A percentile compares a stretch with the other conserved stretches of the same genome.
These are phyloP conservation scores for Tautogolabrus adspersus DNA, from an alignment of 2,113 vertebrate species.

Conservation along the genomic window DNA sequence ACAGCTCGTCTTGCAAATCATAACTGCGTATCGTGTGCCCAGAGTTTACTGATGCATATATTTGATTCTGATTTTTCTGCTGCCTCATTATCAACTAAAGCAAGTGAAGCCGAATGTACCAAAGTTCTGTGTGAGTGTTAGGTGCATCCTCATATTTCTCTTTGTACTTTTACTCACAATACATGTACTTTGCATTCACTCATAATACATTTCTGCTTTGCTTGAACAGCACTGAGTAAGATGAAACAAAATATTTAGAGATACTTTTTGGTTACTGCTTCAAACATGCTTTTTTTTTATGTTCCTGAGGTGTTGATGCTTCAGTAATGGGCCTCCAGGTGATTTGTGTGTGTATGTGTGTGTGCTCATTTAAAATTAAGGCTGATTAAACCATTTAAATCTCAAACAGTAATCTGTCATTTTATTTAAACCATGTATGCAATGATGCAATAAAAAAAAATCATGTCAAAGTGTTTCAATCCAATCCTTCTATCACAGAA, in stretches of 20 bases:
- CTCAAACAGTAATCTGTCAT: constrained; percentile 33
- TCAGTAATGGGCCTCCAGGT: constrained; percentile 50
- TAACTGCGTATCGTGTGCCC: constrained; percentile 53
- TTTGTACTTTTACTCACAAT: constrained; percentile 43
- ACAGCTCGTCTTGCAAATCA: constrained; percentile 53
- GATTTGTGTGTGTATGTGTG: constrained; percentile 49
- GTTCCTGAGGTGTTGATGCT: constrained; percentile 45
- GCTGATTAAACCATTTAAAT: constrained; percentile 70
- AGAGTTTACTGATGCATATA: constrained; percentile 59
- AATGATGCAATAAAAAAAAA: constrained; percentile 23
- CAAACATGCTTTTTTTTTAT: constrained; percentile 46
- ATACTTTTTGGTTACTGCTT: constrained; percentile 45
- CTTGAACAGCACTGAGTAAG: constrained; percentile 50
- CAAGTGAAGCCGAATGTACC: constrained; percentile 63
- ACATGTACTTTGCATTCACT: constrained; percentile 41
- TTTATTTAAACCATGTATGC: constrained; percentile 54
- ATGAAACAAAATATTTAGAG: constrained; percentile 6
- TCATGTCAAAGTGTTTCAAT: neutral
- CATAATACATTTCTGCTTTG: constrained; percentile 42
- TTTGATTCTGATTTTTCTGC: constrained; percentile 56
- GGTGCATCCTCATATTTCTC: constrained; percentile 1
- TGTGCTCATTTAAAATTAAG: constrained; percentile 64
- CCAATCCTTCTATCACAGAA: neutral
- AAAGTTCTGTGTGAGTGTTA: constrained; percentile 39
- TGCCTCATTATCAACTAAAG: constrained; percentile 59